Base-by-base conservation (phyloP, 92 coral and sea anemone species). In the Bergia puertoricense region DNA sequence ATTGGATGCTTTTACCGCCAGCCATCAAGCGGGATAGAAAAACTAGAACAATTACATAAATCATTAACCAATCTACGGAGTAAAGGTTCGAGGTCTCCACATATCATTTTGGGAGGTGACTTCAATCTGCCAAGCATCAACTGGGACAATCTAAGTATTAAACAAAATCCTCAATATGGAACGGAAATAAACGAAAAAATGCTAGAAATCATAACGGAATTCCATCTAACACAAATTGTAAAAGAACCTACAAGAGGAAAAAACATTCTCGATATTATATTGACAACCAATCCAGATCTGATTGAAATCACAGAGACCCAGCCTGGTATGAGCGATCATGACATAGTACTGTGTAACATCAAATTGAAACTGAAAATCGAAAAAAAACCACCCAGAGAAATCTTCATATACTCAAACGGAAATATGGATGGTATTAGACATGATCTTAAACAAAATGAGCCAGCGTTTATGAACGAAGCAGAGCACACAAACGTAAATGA, bases 371-470 rank as follows among this genome's bases (percentile, higher is more conserved):
- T 72, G 39, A 72, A 72, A 72, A 72, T 72, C 76, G 76, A 72
- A 72, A 90, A 38, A 71, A 90, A 90, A 77, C 79, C 41, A 66
- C 80, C 89, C 40, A 86, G 92, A 75, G 86, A 74, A 86, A 86
- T 90, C 65, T 86, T 86, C 76, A 11, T 90, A 81, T 90, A 67
- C 74, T 78, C 81, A 74, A 90, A 86, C 59, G 92, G 85, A 41
- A 78, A 90, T 43, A 86, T 86, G 77, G 87, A 80, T n/a, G 81
- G 86, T 22, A 89, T 51, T 72, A 71, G 91, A 81, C 76, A 88
- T 74, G 90, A 77, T 57, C 81, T 90, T 83, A 86, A 90, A 78
- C 80, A 68, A 90, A 67, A 82, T 77, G 86, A 86, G 57, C 76
- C 54, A 54, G 71, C 86, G 71, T 80, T 90, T 44, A 65, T 88